These are phyloP conservation scores for Heterodera filipjevi DNA, from an alignment of 2,888 invertebrate species.

Conservation along the genomic window DNA sequence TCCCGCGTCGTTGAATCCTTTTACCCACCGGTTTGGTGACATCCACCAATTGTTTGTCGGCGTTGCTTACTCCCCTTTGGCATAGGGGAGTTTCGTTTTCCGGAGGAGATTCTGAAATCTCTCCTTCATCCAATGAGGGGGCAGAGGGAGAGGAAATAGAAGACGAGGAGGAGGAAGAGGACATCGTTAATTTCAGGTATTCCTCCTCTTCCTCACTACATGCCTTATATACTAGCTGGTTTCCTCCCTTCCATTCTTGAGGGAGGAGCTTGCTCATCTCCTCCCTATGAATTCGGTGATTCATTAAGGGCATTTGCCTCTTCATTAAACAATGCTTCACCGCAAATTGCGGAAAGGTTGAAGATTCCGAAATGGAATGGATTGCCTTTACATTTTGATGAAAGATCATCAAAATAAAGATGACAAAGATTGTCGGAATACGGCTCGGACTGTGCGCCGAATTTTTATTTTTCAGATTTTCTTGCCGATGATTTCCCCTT, in stretches of 20 bases:
- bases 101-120: not conserved
- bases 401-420: not conserved
- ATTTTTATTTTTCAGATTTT: too few species aligned
- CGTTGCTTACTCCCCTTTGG: not conserved
- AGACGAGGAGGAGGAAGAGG: too few species aligned
- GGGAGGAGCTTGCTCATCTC: too few species aligned
- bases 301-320: too few species aligned
- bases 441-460: not conserved
- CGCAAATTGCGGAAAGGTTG: not conserved
- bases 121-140: not conserved
- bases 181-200: too few species aligned
- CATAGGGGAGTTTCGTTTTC: not conserved
- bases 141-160: too few species aligned
- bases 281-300: too few species aligned
- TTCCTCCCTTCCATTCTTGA: too few species aligned
- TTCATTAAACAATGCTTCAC: too few species aligned
- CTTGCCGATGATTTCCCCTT: too few species aligned
- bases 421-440: not conserved
- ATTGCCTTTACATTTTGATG: not conserved
- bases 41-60: not conserved
- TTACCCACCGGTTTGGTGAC: not conserved
- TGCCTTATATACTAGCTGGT: too few species aligned
- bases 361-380: not conserved
- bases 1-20: not conserved
- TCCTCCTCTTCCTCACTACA: too few species aligned